Percentiles rank a stretch among this genome's conserved stretches.
Evolutionary conservation across 2,113 vertebrate species (phyloP).

Genomic region (Cyanistes caeruleus): DNA sequence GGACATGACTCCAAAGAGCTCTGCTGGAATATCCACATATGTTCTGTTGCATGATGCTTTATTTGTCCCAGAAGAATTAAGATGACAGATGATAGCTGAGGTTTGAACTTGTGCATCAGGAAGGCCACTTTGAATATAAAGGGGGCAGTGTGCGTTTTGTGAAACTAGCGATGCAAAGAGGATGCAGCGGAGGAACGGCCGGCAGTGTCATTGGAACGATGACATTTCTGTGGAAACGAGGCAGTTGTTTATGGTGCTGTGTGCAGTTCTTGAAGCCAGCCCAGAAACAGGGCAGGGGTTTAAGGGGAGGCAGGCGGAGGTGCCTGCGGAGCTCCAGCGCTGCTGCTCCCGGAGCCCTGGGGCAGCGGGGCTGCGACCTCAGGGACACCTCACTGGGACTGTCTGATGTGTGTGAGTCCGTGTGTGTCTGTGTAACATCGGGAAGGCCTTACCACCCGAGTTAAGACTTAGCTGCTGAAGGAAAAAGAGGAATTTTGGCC

Average conservation of each 20-base stretch:
- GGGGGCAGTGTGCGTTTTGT: not conserved
- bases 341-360: not conserved
- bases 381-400: not conserved
- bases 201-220: not conserved
- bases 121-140: constrained; percentile 32
- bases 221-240: not conserved
- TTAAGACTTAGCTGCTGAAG: not conserved
- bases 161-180: not conserved
- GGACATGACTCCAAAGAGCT: constrained; percentile 6
- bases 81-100: constrained; percentile 44
- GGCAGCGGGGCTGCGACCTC: not conserved
- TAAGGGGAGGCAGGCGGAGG: not conserved
- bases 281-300: not conserved
- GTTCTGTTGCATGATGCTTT: constrained; percentile 9
- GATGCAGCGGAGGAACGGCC: not conserved
- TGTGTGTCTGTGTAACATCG: accelerated
- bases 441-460: not conserved
- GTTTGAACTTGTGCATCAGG: constrained; percentile 48
- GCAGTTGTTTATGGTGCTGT: not conserved
- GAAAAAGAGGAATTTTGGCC: not conserved
- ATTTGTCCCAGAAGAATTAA: constrained; percentile 40
- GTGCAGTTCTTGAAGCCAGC: not conserved
- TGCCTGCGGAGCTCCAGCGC: not conserved
- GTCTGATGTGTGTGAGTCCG: accelerated
- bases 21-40: constrained; percentile 35